Base-by-base conservation (phyloP, 2,797 vertebrate species). In the Eulemur mongoz region DNA sequence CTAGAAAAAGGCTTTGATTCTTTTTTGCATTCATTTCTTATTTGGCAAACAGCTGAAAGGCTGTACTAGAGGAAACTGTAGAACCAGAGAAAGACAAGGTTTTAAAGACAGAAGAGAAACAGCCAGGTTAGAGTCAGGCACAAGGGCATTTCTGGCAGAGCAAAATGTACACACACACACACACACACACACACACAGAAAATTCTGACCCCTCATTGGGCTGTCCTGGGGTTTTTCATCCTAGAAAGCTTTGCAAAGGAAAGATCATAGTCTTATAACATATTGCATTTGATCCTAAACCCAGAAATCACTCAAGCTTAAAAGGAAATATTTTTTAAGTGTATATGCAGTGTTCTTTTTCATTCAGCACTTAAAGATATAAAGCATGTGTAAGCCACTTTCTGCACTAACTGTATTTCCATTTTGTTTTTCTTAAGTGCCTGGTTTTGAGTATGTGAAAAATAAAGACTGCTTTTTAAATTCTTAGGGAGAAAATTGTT, bases 401-500 rank as follows among this genome's bases (percentile, higher is more conserved):
- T 78, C 50, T 45, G 35, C 15, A 35, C 73, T 84, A 81, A 92
- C 70, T 79, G 48, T 76, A 59, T 81, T 92, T 48, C 8, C 14
- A 96, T 91, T 91, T 87, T 50, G 45, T 84, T 93, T 50, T 91
- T 91, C 43, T 94, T 86, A 84, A 97, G 80, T 13, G 67, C 81
- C 97, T 96, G 97, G 89, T 94, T 97, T 97, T 72, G 89, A 91
- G 32, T n/a, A 30, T 30, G 80, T 91, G 80, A 94, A 94, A 95
- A 40, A 73, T 87, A 90, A 93, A 95, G 93, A 90, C 89, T 67
- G 78, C 65, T 93, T 95, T 96, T 97, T 76, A 98, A 97, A 95
- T 80, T 40, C 82, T 94, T 48, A 89, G 89, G 83, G 95, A 94
- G 70, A 61, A 97, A 94, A 78, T 72, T 93, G 38, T 35, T 95